Base-by-base conservation (phyloP, 2,888 invertebrate species). In the Bellardia bayeri region DNA sequence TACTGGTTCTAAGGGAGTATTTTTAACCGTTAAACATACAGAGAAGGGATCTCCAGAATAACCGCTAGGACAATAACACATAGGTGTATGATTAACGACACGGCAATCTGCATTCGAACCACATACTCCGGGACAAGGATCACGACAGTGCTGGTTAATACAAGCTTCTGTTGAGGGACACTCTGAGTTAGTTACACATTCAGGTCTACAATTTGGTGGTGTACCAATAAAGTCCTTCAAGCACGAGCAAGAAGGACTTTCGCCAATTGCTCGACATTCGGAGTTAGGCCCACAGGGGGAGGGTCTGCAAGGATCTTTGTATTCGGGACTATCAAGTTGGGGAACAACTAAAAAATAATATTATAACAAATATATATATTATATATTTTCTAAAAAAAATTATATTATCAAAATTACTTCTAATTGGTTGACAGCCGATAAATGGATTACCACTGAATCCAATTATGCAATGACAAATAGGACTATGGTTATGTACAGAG, bases 221-320 rank as follows among this genome's bases (percentile, higher is more conserved):
- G 95, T 95, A 2, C 98, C 97, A 89, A 96, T 94, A 90, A 96
- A 97, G 83, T 95, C 95, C 14, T 95, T 93, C 61, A 96, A 94
- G 89, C 97, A 97, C 45, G 95, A 95, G 90, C 97, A 97, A 2
- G 96, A 95, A 4, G 96, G 96, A 91, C 95, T 95, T 71, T 95
- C 94, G 89, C 95, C 95, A 13, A 95, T 93, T 90, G 95, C 95
- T 69, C 95, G 95, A 91, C 97, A 97, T 89, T 95, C 94, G 75
- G 97, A 95, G 91, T 97, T 97, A 13, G 96, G 95, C 13, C 97
- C 97, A 91, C 97, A 97, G 0, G 97, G 97, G n/a, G 96, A 96
- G 42, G 97, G 97, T 40, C 95, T 93, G 90, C 96, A 96, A 14
- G 96, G 96, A 90, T 95, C 94, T 5, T 89, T 76, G 11, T 95